Base-by-base conservation (phyloP, 2,113 vertebrate species). In the Prolemur simus region DNA sequence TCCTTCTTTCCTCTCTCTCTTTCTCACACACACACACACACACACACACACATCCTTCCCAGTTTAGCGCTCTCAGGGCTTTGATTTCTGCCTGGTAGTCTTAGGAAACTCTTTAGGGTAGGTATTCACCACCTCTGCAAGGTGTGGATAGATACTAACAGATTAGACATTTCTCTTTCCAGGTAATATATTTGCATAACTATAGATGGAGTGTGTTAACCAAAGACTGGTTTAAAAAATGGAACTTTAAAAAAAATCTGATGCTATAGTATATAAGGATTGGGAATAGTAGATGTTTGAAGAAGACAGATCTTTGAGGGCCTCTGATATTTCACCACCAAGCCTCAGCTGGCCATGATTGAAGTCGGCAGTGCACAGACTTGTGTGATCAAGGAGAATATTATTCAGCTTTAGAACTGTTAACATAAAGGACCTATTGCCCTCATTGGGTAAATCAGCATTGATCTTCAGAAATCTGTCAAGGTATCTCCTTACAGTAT, bases 21-120 rank as follows among this genome's bases (percentile, higher is more conserved):
- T 2, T 8, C 10, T 21, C 39, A 32, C 47, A 4, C 34, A 11
- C 49, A 1, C 39, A 27, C 0, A 4, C 14, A 52, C 8, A 47
- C 18, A 56, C 45, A 60, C 11, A 3, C 15, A 87, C 15, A 34
- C 20, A 13, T 5, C 9, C 25, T 94, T 87, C 14, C 60, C 27
- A 71, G n/a, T 45, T 82, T 2, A 69, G 39, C 27, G 45, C 10
- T 74, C 1, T 12, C 23, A 2, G 39, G 14, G 25, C 6, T 89
- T 52, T 87, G 25, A 20, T 77, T 96, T 93, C 54, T 81, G 37
- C 85, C 45, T 39, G 34, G 27, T 12, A 1, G 47, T 80, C 52
- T 60, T 34, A 52, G 8, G 32, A 29, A 54, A 73, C 7, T 85
- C 21, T 21, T 17, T n/a, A 60, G 52, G 14, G 15, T 29, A 84